phyloP scores from a whole-genome alignment of 53 echinoderm and acorn worm genomes.

The Antedon mediterranea region DNA sequence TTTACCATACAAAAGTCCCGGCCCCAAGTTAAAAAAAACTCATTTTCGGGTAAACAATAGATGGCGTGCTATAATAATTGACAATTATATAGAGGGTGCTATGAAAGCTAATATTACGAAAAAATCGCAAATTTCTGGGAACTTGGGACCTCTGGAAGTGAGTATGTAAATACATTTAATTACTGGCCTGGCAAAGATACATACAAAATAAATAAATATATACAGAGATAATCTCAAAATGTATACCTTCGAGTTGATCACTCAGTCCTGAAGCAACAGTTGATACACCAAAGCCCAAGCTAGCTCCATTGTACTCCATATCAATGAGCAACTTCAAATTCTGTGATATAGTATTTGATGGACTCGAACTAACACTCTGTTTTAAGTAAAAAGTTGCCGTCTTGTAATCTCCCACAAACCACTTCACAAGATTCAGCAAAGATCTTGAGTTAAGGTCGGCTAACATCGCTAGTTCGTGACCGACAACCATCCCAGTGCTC shows the following conservation, averaged over 20 bases:
- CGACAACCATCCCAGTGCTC: slow-evolving; percentile 8
- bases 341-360: slow-evolving; percentile 34
- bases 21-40: no score
- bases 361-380: slow-evolving; percentile 32
- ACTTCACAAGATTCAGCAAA: slow-evolving; percentile 73
- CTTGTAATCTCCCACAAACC: slow-evolving; percentile 72
- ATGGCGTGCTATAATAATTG: no score
- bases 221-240: no score
- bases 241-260: slow-evolving; percentile 28
- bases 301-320: slow-evolving; percentile 57
- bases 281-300: slow-evolving; percentile 58
- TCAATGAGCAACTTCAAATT: slow-evolving; percentile 54
- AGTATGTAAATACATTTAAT: no score
- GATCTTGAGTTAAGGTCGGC: slow-evolving; percentile 53
- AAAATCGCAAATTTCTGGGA: no score
- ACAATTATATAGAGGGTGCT: no score
- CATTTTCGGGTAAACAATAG: no score
- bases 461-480: slow-evolving; percentile 13
- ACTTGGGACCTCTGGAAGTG: no score
- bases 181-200: no score
- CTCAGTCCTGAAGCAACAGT: slow-evolving; percentile 14
- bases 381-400: slow-evolving; percentile 54
- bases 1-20: no score
- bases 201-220: no score
- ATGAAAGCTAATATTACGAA: no score